phyloP scores from a whole-genome alignment of 1,140 invertebrate genomes.

The Sitodiplosis mosellana region DNA sequence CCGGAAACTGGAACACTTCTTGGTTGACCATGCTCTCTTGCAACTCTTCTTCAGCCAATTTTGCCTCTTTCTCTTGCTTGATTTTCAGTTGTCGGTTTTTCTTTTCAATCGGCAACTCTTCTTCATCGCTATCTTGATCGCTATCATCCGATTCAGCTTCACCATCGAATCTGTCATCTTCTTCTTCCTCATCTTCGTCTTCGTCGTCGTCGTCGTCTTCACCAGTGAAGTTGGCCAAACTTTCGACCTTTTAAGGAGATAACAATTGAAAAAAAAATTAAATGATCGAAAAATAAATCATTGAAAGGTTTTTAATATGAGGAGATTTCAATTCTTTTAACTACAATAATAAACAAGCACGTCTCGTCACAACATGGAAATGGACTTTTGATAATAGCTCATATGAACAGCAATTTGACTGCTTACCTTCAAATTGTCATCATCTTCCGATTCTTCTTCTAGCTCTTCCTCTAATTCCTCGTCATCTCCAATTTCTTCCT shows the following conservation, averaged over 20 bases:
- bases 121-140: slow-evolving; percentile 31
- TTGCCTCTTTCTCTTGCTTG: slow-evolving; percentile 45
- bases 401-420: neutral
- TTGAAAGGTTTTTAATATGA: no score
- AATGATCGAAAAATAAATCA: no score
- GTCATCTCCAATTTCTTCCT: slow-evolving; percentile 5
- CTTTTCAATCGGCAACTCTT: slow-evolving; percentile 72
- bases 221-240: no score
- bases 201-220: slow-evolving; percentile 7
- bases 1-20: slow-evolving; percentile 58
- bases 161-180: slow-evolving; percentile 9
- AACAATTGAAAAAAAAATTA: no score
- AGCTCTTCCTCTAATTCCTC: slow-evolving; percentile 10
- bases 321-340: no score
- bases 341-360: no score
- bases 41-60: slow-evolving; percentile 65
- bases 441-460: slow-evolving; percentile 8
- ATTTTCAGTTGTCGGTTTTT: slow-evolving; percentile 61
- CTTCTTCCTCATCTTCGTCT: slow-evolving; percentile 10
- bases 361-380: no score
- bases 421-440: slow-evolving; percentile 2
- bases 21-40: slow-evolving; percentile 52
- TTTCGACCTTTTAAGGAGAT: no score
- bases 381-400: no score
- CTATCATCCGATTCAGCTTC: slow-evolving; percentile 19